Percentiles rank a stretch among this genome's conserved stretches.
Conservation (phyloP, 2,113 vertebrate genomes). For the Mesocricetus auratus region DNA sequence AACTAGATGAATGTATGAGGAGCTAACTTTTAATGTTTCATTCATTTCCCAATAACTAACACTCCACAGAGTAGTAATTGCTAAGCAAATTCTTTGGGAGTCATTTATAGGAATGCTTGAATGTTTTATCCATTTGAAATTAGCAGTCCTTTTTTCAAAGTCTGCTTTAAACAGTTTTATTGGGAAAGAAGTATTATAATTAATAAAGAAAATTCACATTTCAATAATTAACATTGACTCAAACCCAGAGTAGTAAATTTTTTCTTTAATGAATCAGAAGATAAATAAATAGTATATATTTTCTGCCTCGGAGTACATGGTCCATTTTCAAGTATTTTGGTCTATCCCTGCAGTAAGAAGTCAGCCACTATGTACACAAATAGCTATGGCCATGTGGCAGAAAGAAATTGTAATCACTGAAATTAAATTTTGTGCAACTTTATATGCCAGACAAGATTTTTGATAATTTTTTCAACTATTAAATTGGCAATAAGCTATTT, state of each 20-base stretch:
- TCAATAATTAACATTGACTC: background rate
- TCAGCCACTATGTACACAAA: background rate
- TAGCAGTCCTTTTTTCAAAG: background rate
- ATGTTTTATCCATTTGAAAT: conserved; percentile 16
- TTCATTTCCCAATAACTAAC: conserved; percentile 35
- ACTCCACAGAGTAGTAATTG: background rate
- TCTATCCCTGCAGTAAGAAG: fast-evolving
- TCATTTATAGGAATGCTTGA: background rate
- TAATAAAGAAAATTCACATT: conserved; percentile 14
- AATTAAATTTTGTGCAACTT: background rate
- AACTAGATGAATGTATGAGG: background rate
- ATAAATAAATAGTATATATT: background rate
- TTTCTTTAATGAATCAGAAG: background rate
- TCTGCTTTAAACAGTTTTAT: background rate
- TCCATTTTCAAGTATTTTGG: background rate
- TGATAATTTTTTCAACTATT: background rate
- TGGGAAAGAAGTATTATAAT: background rate
- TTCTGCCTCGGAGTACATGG: background rate
- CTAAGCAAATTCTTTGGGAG: background rate
- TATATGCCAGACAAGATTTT: background rate
- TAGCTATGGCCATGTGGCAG: background rate
- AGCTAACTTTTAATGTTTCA: conserved; percentile 36
- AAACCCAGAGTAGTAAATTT: background rate
- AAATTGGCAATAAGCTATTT: background rate
- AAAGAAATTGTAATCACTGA: background rate